Percentiles rank a stretch among this genome's conserved stretches.
Evolutionary conservation across 2,113 vertebrate species (phyloP).

Genomic region (Anseranas semipalmata): DNA sequence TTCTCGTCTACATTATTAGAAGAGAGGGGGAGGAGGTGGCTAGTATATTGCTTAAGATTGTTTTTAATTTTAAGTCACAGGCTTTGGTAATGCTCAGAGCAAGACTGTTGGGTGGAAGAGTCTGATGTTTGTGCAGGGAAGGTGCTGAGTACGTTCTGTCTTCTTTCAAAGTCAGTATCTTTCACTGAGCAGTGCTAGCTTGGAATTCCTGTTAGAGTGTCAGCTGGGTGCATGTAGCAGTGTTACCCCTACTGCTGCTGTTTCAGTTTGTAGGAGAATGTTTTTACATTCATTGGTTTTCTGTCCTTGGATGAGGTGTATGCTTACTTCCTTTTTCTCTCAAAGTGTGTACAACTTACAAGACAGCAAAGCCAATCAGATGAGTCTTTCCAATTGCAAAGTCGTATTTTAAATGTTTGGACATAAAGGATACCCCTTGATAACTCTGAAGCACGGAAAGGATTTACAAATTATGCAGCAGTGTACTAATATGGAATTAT

Average conservation of each 20-base stretch:
- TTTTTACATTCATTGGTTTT: neutral
- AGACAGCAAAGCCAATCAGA: neutral
- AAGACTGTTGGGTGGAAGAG: neutral
- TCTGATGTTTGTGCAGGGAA: neutral
- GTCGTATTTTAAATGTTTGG: neutral
- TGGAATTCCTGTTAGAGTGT: neutral
- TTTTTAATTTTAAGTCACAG: neutral
- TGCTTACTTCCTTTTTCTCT: neutral
- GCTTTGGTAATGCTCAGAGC: neutral
- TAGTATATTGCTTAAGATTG: neutral
- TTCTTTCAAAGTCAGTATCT: neutral
- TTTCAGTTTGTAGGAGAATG: neutral
- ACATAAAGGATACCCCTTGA: neutral
- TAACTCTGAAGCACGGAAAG: neutral
- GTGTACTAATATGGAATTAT: neutral
- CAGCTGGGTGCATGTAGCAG: fast-evolving
- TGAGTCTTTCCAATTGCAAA: neutral
- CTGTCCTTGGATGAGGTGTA: neutral
- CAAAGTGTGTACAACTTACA: neutral
- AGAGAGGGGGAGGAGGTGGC: neutral
- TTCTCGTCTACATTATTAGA: neutral
- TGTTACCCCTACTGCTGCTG: neutral
- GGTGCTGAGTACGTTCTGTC: neutral
- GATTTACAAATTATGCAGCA: neutral
- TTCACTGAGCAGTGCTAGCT: neutral